Conservation (phyloP, 2,888 invertebrate genomes). For the Augiades crinisus region DNA sequence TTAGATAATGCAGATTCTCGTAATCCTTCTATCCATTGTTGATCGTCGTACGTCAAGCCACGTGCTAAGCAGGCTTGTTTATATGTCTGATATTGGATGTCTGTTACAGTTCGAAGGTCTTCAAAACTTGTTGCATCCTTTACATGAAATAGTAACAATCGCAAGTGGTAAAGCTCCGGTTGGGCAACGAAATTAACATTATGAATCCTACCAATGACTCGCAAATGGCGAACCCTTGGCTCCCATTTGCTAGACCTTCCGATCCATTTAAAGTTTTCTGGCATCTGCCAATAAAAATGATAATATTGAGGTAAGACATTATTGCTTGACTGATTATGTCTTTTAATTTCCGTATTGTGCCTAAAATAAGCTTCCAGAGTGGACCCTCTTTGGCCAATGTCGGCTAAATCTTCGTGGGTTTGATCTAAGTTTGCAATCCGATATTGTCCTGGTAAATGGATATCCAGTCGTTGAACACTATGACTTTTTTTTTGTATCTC, state of each 20-base stretch:
- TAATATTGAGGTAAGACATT: slow-evolving; percentile 24
- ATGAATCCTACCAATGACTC: slow-evolving; percentile 28
- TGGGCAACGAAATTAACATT: slow-evolving; percentile 26
- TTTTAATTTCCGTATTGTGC: slow-evolving; percentile 27
- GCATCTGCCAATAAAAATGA: slow-evolving; percentile 27
- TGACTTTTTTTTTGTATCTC: slow-evolving; percentile 42
- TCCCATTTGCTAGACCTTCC: slow-evolving; percentile 28
- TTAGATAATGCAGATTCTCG: slow-evolving; percentile 27
- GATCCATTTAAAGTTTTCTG: slow-evolving; percentile 28
- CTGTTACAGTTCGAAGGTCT: slow-evolving; percentile 24
- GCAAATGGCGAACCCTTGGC: slow-evolving; percentile 27
- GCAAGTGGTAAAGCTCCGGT: slow-evolving; percentile 28
- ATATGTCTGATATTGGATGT: slow-evolving; percentile 26
- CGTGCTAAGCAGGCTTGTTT: slow-evolving; percentile 26
- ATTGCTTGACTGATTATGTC: slow-evolving; percentile 26
- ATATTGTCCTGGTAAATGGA: slow-evolving; percentile 28
- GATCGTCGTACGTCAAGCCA: slow-evolving; percentile 27
- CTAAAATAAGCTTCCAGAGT: slow-evolving; percentile 28
- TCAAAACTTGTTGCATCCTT: slow-evolving; percentile 28
- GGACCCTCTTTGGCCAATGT: slow-evolving; percentile 28
- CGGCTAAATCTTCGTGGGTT: slow-evolving; percentile 29
- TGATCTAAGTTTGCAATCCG: slow-evolving; percentile 27
- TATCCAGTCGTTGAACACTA: slow-evolving; percentile 33
- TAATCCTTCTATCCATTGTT: slow-evolving; percentile 30
- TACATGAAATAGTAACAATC: slow-evolving; percentile 28